These are phyloP conservation scores for Leucophora obtusa DNA, from an alignment of 2,888 invertebrate genomes.

Conservation along the genomic window DNA sequence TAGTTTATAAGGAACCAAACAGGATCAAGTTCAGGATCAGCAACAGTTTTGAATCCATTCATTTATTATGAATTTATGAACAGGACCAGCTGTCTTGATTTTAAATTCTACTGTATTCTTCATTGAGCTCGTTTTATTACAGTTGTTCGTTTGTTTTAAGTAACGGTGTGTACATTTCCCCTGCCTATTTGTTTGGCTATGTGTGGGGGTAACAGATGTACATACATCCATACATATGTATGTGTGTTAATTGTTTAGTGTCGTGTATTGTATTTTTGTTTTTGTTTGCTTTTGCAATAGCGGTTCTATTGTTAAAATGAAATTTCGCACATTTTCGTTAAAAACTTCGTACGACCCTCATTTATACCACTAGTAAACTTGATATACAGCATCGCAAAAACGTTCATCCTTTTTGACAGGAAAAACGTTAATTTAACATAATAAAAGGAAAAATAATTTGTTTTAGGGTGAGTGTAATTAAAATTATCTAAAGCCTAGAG, in stretches of 20 bases:
- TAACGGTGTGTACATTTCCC: constrained; percentile 4
- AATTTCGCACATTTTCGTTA: constrained; percentile 10
- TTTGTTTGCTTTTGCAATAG: constrained; percentile 28
- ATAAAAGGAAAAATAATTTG: constrained; percentile 3
- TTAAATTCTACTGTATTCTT: background rate
- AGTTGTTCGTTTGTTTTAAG: constrained; percentile 18
- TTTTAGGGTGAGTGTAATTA: constrained; percentile 34
- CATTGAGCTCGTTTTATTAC: background rate
- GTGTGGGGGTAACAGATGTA: constrained; percentile 3
- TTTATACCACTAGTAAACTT: background rate
- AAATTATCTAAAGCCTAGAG: background rate
- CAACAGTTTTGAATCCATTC: constrained; percentile 39
- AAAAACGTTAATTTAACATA: background rate
- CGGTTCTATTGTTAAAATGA: constrained; percentile 13
- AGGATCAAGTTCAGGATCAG: constrained; percentile 59
- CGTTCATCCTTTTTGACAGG: constrained; percentile 20
- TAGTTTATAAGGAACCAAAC: background rate
- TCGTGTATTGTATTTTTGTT: constrained; percentile 6
- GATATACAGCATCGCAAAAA: constrained; percentile 20
- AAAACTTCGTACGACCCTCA: constrained; percentile 19
- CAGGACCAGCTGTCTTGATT: constrained; percentile 53
- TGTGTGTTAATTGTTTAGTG: constrained; percentile 17
- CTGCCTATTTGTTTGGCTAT: constrained; percentile 3
- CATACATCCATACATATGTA: too few relatives aligned
- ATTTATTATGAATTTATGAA: constrained; percentile 13